Evolutionary conservation across 2,888 invertebrate genomes (phyloP), one percentile per base, ranked within the genome.

Genomic region (Tachystola acroxantha): DNA sequence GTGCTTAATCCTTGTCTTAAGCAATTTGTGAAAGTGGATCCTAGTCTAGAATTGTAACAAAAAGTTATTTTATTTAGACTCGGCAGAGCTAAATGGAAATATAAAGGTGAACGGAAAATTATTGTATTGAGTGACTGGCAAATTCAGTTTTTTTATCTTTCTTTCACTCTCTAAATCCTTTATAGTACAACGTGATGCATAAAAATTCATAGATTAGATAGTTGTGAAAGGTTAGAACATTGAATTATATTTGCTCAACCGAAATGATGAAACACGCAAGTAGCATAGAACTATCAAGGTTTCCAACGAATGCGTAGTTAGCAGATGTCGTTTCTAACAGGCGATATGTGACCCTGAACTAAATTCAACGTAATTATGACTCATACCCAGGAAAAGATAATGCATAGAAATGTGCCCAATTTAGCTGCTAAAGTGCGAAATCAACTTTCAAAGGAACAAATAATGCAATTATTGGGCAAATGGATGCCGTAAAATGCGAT

Each of bases 361-460:
- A 24, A 37, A 36, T 37, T 10, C 37, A 7, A 43, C 40, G 48
- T 45, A 50, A 43, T 39, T 42, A 53, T 58, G 59, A 61, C 48
- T 63, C 61, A 62, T 49, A 43, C 42, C 14, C 13, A 37, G 10
- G 16, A 34, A 40, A 36, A 40, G 37, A 40, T 37, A 26, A 24
- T 22, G 25, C 3, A 13, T 11, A 26, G 13, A 34, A 27, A 32
- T 27, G 19, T 32, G 29, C 24, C 5, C 9, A 12, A 25, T 10
- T 20, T 10, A 7, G 5, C 14, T 7, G 3, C 10, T 13, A 22
- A 24, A 10, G 36, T 12, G 11, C 9, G 26, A 36, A 36, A 10
- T 26, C 5, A n/a, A 2, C 7, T 16, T 11, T 10, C 10, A 25
- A 26, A 33, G 10, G 12, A 19, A 14, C 3, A 30, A 16, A 9